Conservation (phyloP, 2,888 invertebrate genomes). For the Pyrrhia umbra region DNA sequence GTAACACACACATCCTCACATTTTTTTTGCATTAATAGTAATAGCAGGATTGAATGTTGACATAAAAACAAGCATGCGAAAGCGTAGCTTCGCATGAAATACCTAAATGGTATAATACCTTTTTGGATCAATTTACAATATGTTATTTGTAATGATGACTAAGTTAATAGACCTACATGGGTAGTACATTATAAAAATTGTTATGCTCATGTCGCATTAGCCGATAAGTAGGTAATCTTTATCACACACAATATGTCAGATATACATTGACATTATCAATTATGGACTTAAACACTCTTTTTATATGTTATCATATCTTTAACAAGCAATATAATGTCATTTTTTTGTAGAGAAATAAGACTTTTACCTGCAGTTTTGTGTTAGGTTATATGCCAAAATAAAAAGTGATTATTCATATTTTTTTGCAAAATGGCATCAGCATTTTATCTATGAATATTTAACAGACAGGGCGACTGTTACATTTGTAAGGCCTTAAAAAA, state of each 20-base stretch:
- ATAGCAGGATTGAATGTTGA: too few species aligned
- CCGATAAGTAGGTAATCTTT: slow-evolving; percentile 30
- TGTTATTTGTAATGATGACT: not conserved
- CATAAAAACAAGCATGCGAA: too few species aligned
- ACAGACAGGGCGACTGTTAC: too few species aligned
- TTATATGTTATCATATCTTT: slow-evolving; percentile 4
- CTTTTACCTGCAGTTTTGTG: not conserved
- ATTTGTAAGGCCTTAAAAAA: too few species aligned
- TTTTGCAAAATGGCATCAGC: too few species aligned
- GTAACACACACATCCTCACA: too few species aligned
- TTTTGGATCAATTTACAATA: not conserved
- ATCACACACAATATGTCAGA: slow-evolving; percentile 5
- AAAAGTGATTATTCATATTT: too few species aligned
- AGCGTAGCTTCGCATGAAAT: too few species aligned
- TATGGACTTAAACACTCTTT: slow-evolving; percentile 8
- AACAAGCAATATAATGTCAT: not conserved
- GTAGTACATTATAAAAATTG: slow-evolving; percentile 7
- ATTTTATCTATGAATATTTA: too few species aligned
- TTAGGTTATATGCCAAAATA: too few species aligned
- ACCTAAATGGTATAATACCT: not conserved
- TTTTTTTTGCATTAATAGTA: too few species aligned
- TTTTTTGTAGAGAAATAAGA: not conserved
- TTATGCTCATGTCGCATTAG: slow-evolving; percentile 5
- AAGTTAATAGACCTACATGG: not conserved
- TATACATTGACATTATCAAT: slow-evolving; percentile 12